Evolutionary conservation across 2,113 vertebrate genomes (phyloP), one percentile per base, ranked within the genome.

Genomic region (Chloropsis cyanopogon): DNA sequence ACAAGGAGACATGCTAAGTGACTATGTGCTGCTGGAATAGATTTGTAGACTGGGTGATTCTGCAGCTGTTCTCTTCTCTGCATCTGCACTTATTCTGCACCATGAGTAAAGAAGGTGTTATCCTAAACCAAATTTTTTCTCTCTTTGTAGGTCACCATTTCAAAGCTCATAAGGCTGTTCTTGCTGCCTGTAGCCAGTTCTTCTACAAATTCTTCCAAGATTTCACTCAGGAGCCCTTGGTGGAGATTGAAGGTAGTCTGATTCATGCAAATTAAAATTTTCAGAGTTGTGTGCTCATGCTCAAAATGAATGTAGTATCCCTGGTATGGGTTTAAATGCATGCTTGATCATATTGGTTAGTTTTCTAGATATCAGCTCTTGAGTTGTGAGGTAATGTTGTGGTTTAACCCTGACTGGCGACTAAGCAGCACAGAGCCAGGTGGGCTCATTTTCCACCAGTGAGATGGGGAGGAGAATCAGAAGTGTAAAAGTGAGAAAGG

Each of bases 201-300:
- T 99, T 99, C 97, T 97, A 99, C 97, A 99, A 98, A 95, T 99
- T 99, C 98, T 99, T 99, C 95, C 99, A 99, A 83, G 99, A 99
- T 94, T 99, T 99, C 96, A 99, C 98, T 90, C 98, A 99, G 97
- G 99, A 99, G 93, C 99, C 99, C 35, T 97, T 99, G 90, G 99
- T 99, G 94, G 99, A 99, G 96, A 99, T 99, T 95, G 99, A 99
- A 98, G 99, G 99, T 99, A 98, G 82, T 78, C 42, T 21, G 46
- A 46, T 56, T 68, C 8, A 7, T 86, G 29, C 29, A 92, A 53
- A 75, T 79, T 46, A 84, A 78, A 78, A 49, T 28, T 12, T 82
- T 78, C 56, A 50, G 46, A 65, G 50, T 57, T 88, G 42, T 53
- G 22, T 73, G 33, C 21, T 33, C 26, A 47, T 56, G 37, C 24